These are phyloP conservation scores for Dinoponera quadriceps DNA, from an alignment of 1,140 invertebrate species.

Conservation along the genomic window DNA sequence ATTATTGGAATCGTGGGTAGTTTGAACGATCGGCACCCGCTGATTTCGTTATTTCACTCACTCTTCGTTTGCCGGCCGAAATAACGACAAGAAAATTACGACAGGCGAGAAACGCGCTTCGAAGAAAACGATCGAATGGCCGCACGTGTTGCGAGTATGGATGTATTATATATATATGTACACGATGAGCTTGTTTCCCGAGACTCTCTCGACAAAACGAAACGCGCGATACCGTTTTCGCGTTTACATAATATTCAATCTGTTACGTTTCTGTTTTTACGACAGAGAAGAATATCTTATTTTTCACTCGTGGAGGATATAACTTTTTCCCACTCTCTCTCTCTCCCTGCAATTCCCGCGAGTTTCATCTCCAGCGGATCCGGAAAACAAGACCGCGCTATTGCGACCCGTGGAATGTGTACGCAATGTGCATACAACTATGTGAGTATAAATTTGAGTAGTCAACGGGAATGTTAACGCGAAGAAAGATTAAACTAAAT, in stretches of 20 bases:
- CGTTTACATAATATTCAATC: constrained; percentile 46
- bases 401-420: constrained; percentile 1
- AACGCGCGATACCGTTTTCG: constrained; percentile 3
- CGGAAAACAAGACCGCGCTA: background rate
- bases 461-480: background rate
- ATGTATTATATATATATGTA: no score
- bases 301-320: background rate
- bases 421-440: background rate
- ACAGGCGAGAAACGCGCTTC: background rate
- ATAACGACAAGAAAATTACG: background rate
- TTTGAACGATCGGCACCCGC: background rate
- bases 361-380: constrained; percentile 13
- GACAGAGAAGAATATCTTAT: constrained; percentile 23
- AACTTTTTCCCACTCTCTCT: background rate
- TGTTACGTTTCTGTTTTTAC: constrained; percentile 22
- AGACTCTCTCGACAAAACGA: constrained; percentile 28
- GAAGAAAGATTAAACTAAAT: constrained; percentile 11
- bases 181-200: background rate
- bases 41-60: background rate
- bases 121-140: background rate
- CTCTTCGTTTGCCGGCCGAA: background rate
- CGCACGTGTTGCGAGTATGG: background rate
- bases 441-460: background rate
- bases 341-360: background rate
- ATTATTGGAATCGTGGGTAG: background rate